Evolutionary conservation across 2,113 vertebrate species (phyloP).

Genomic region (Haemorhous mexicanus): DNA sequence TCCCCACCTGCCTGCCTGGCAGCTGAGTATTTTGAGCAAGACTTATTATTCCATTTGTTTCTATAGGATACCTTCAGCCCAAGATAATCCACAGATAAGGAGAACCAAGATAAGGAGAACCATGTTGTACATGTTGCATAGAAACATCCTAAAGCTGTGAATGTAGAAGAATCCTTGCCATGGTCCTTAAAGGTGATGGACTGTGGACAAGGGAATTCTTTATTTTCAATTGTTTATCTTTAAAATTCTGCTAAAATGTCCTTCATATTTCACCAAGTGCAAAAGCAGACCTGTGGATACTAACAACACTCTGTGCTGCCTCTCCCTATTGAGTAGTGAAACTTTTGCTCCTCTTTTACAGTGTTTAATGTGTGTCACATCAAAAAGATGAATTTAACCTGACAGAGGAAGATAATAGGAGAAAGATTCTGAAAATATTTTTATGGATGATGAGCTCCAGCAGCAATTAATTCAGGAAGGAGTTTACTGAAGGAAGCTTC

Average conservation of each 20-base stretch:
- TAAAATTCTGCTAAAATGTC: neutral
- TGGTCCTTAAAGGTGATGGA: neutral
- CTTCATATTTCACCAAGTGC: neutral
- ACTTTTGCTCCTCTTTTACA: neutral
- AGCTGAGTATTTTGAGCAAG: neutral
- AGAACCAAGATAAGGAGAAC: neutral
- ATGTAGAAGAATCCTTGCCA: neutral
- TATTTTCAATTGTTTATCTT: neutral
- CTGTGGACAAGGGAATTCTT: neutral
- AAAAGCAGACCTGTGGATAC: neutral
- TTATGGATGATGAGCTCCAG: neutral
- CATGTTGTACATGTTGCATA: neutral
- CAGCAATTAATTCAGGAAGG: constrained; percentile 4
- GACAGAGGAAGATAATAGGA: neutral
- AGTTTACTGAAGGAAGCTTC: constrained; percentile 5
- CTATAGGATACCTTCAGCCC: neutral
- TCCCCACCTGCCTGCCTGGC: neutral
- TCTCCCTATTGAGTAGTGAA: neutral
- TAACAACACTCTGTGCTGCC: neutral
- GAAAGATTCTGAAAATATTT: constrained; percentile 16
- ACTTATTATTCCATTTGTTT: neutral
- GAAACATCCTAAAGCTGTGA: neutral
- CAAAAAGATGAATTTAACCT: constrained; percentile 21
- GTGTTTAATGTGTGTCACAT: neutral
- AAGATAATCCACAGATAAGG: neutral